Percentiles rank a stretch among this genome's conserved stretches.
These are phyloP conservation scores for Rhogogaster chlorosoma DNA, from an alignment of 2,888 invertebrate species.

Conservation along the genomic window DNA sequence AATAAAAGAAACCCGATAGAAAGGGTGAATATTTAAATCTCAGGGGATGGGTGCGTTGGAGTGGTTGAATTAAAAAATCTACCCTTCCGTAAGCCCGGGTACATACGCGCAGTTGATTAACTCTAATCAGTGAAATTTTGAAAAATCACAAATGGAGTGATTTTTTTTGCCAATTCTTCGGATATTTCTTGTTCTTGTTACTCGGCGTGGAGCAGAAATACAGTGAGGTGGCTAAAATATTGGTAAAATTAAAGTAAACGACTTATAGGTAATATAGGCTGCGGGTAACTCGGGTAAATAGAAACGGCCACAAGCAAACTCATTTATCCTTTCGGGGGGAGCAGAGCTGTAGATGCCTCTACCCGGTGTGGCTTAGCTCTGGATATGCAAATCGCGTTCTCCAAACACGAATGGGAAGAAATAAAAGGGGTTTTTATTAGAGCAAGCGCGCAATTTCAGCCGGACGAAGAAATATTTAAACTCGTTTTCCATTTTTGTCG, in stretches of 20 bases:
- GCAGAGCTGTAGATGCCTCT: no score
- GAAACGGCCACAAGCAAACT: conserved; percentile 21
- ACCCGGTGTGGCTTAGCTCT: background rate
- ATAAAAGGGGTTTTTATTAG: conserved; percentile 32
- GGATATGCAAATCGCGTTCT: conserved; percentile 38
- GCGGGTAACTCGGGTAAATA: conserved; percentile 14
- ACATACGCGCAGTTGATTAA: background rate
- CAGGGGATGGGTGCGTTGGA: background rate
- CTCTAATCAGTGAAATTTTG: background rate
- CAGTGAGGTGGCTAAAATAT: background rate
- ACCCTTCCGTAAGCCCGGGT: background rate
- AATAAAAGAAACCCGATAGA: background rate
- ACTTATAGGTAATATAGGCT: conserved; percentile 20
- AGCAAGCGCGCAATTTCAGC: conserved; percentile 22
- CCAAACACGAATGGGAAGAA: conserved; percentile 38
- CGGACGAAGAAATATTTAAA: conserved; percentile 44
- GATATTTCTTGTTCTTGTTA: background rate
- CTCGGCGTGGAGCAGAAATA: background rate
- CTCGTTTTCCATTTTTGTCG: conserved; percentile 28
- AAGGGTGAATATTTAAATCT: conserved; percentile 11
- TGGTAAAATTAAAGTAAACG: conserved; percentile 4
- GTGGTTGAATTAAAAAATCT: background rate
- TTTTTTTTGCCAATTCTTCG: background rate
- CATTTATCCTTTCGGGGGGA: conserved; percentile 23
- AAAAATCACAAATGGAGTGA: background rate